These are phyloP conservation scores for Thecocarcelia acutangulata DNA, from an alignment of 2,888 invertebrate genomes.

Conservation along the genomic window DNA sequence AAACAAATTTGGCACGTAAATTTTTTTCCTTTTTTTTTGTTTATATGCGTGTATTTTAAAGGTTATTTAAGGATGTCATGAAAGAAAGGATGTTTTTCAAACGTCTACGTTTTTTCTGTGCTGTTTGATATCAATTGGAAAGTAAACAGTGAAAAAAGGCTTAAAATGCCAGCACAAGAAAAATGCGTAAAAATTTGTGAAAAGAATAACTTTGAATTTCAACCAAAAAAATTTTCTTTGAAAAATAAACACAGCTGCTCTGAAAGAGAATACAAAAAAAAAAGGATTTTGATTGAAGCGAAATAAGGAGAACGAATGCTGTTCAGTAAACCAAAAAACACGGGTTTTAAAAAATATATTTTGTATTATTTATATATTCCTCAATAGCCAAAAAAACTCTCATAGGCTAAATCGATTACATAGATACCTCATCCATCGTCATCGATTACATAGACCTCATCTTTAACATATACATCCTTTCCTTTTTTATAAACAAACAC, in stretches of 20 bases:
- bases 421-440: too few relatives aligned
- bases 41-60: slow-evolving; percentile 38
- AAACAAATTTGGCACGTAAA: slow-evolving; percentile 47
- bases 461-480: too few relatives aligned
- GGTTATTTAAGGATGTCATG: neutral
- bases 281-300: neutral
- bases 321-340: too few relatives aligned
- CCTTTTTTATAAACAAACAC: too few relatives aligned
- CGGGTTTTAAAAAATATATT: too few relatives aligned
- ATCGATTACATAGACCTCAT: too few relatives aligned
- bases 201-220: slow-evolving; percentile 1
- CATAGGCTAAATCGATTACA: too few relatives aligned
- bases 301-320: too few relatives aligned
- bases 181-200: slow-evolving; percentile 17
- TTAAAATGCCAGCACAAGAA: slow-evolving; percentile 27
- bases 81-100: neutral
- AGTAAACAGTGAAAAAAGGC: slow-evolving; percentile 37
- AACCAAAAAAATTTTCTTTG: neutral
- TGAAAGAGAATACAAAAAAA: neutral
- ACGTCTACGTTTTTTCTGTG: neutral
- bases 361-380: too few relatives aligned
- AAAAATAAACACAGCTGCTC: slow-evolving; percentile 36
- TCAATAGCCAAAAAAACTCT: too few relatives aligned
- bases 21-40: too few relatives aligned
- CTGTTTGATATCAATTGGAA: slow-evolving; percentile 11